phyloP scores from a whole-genome alignment of 2,797 vertebrate species.

The Scarus forsteni region DNA sequence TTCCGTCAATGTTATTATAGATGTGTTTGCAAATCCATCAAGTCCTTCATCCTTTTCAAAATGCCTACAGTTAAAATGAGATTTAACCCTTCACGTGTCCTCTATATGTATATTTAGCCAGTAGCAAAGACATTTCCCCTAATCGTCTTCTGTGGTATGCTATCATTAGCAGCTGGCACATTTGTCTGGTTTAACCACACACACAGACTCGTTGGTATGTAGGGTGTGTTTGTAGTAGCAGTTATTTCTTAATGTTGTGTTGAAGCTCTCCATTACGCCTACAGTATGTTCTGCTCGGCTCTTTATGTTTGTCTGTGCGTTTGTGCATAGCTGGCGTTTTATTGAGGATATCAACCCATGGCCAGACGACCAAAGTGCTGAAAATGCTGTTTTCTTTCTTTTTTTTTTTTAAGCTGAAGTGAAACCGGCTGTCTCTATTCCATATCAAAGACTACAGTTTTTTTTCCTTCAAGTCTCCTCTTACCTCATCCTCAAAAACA shows the following conservation, averaged over 20 bases:
- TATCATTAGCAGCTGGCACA: slow-evolving; percentile 64
- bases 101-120: not conserved
- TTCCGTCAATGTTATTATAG: too few species aligned
- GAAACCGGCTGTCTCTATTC: slow-evolving; percentile 53
- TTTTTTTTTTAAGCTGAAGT: slow-evolving; percentile 38
- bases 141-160: slow-evolving; percentile 40
- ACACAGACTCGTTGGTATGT: slow-evolving; percentile 40
- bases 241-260: slow-evolving; percentile 30
- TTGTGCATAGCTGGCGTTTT: slow-evolving; percentile 65
- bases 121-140: not conserved
- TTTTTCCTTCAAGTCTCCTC: slow-evolving; percentile 2
- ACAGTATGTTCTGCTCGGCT: slow-evolving; percentile 33
- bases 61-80: too few species aligned
- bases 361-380: slow-evolving; percentile 57
- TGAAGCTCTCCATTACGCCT: slow-evolving; percentile 34
- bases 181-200: slow-evolving; percentile 46
- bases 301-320: slow-evolving; percentile 27
- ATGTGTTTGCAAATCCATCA: not conserved
- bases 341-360: slow-evolving; percentile 46
- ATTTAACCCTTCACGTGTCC: not conserved
- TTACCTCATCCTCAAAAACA: slow-evolving; percentile 30
- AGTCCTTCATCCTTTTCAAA: not conserved
- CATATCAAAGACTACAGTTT: slow-evolving; percentile 37
- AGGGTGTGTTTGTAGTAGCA: slow-evolving; percentile 57
- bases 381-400: slow-evolving; percentile 29